phyloP scores from a whole-genome alignment of 2,888 invertebrate species.

The Epirrhoe tristata region DNA sequence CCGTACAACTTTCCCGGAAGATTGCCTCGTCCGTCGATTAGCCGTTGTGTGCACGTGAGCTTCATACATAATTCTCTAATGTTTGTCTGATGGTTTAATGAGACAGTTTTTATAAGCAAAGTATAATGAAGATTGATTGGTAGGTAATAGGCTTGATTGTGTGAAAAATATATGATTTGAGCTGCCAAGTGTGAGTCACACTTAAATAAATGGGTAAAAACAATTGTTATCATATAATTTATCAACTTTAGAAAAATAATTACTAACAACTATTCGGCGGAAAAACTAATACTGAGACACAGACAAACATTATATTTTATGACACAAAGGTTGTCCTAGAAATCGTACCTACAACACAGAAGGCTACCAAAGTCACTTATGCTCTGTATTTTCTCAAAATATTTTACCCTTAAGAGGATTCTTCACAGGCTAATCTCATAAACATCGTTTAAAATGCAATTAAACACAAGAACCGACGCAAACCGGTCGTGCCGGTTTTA shows the following conservation, averaged over 20 bases:
- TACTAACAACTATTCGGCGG: no score
- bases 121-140: constrained; percentile 26
- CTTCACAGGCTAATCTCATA: constrained; percentile 30
- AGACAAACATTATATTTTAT: no score
- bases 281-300: no score
- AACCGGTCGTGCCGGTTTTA: constrained; percentile 51
- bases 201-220: no score
- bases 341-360: no score
- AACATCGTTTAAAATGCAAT: constrained; percentile 37
- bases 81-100: constrained; percentile 44
- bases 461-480: constrained; percentile 27
- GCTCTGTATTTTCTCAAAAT: not conserved
- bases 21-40: constrained; percentile 32
- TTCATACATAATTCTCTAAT: constrained; percentile 36
- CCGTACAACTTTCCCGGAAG: constrained; percentile 22
- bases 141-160: not conserved
- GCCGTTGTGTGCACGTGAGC: constrained; percentile 31
- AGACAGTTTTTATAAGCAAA: constrained; percentile 32
- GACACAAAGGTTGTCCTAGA: no score
- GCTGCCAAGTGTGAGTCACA: no score
- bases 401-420: constrained; percentile 2
- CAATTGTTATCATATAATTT: no score
- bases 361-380: no score
- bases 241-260: no score
- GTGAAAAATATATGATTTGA: no score